A percentile compares a stretch with the other conserved stretches of the same genome.
Evolutionary conservation across 2,888 invertebrate genomes (phyloP).

Genomic region (Phortica magna): DNA sequence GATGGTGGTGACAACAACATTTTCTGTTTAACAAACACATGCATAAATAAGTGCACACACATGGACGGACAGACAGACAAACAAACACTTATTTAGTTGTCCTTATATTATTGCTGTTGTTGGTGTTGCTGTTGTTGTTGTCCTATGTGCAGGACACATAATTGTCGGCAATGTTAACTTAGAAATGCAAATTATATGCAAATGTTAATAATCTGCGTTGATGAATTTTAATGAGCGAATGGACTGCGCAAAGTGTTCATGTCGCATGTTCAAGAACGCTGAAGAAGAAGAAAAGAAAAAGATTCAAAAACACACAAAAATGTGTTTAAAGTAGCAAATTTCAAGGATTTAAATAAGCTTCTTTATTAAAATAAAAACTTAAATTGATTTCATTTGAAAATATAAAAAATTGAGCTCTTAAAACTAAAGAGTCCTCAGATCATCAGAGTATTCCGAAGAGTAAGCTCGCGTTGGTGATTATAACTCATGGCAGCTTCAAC

Average conservation of each 20-base stretch:
- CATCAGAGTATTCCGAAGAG: too few relatives aligned
- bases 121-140: slow-evolving; percentile 23
- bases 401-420: too few relatives aligned
- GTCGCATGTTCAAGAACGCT: slow-evolving; percentile 53
- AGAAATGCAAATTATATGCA: slow-evolving; percentile 71
- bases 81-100: background rate
- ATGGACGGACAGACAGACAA: background rate
- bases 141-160: slow-evolving; percentile 58
- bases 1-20: slow-evolving; percentile 56
- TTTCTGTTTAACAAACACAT: slow-evolving; percentile 63
- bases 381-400: too few relatives aligned
- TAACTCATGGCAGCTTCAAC: too few relatives aligned
- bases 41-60: slow-evolving; percentile 64
- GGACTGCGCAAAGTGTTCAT: slow-evolving; percentile 61
- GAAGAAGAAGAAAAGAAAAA: slow-evolving; percentile 8
- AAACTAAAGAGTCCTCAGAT: too few relatives aligned
- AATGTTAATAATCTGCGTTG: slow-evolving; percentile 71
- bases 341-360: too few relatives aligned
- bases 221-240: slow-evolving; percentile 65
- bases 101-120: background rate
- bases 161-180: slow-evolving; percentile 72
- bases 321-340: too few relatives aligned
- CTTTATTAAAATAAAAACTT: too few relatives aligned
- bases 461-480: too few relatives aligned
- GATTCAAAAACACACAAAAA: background rate